Evolutionary conservation across 1,140 invertebrate species (phyloP).

Genomic region (Drosophila sechellia): DNA sequence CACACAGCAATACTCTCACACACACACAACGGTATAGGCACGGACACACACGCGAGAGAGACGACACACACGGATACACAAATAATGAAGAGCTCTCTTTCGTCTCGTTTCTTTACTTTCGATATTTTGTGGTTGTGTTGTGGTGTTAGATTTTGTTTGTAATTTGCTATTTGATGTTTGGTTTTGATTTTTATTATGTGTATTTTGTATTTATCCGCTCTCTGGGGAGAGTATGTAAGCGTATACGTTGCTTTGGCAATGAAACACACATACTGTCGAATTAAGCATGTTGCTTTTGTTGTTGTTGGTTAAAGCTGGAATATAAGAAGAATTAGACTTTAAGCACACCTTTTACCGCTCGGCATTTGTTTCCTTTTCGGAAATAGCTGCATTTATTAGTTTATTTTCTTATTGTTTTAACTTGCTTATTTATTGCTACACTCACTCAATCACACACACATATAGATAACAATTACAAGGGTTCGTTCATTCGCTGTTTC

Average conservation of each 20-base stretch:
- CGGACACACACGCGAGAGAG: slow-evolving; percentile 24
- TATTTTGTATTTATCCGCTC: slow-evolving; percentile 39
- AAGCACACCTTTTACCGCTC: not conserved
- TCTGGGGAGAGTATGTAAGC: slow-evolving; percentile 21
- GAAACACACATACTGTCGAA: slow-evolving; percentile 52
- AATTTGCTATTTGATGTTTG: slow-evolving; percentile 37
- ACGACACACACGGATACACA: slow-evolving; percentile 63
- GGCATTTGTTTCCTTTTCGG: not conserved
- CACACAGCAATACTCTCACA: slow-evolving; percentile 15
- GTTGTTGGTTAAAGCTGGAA: slow-evolving; percentile 33
- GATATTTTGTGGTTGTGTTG: slow-evolving; percentile 37
- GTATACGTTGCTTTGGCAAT: slow-evolving; percentile 60
- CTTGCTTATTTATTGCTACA: slow-evolving; percentile 68
- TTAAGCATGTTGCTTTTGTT: slow-evolving; percentile 50
- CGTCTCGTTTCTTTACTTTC: slow-evolving; percentile 43
- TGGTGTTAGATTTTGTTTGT: slow-evolving; percentile 35
- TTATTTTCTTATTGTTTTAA: slow-evolving; percentile 73
- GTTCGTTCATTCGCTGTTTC: slow-evolving; percentile 54
- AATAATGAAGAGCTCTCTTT: slow-evolving; percentile 50
- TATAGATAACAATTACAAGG: slow-evolving; percentile 65
- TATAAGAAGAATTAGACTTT: slow-evolving; percentile 20
- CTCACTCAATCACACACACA: slow-evolving; percentile 29
- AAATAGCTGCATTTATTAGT: slow-evolving; percentile 36
- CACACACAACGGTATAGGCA: slow-evolving; percentile 29
- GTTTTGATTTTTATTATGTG: slow-evolving; percentile 38